Evolutionary conservation across 2,113 vertebrate species (phyloP), one percentile per base, ranked within the genome.

Genomic region (Reinhardtius hippoglossoides): DNA sequence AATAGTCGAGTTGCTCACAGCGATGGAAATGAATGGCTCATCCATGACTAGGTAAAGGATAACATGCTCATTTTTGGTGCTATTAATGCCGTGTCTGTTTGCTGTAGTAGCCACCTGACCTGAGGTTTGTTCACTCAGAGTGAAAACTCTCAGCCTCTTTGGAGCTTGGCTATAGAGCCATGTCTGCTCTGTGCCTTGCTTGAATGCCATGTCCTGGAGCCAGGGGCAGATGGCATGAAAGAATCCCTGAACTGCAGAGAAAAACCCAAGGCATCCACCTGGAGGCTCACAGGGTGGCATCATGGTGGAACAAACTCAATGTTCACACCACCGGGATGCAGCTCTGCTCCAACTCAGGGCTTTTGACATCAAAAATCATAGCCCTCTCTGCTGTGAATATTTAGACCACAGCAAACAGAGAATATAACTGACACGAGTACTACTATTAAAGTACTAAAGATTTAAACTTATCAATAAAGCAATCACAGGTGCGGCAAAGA

Each of bases 221-320:
- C 75, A 71, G 76, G 84, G 82, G 55, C 93, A 94, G 92, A 94
- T 94, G 93, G 92, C 81, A 80, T 91, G 83, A 88, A 89, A 93
- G 82, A 89, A 88, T 86, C 61, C 61, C 80, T 84, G 75, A 88
- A 81, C 81, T 86, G 85, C 73, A 61, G 78, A 85, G 69, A 89
- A 82, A 87, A 92, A 84, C 83, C 85, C 57, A 75, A 88, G 84
- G 90, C 88, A 76, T 81, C 71, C 66, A 88, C 80, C 77, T 67
- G 71, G 78, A 78, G 90, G 82, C 74, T 80, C 70, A 65, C 82
- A 76, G 75, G 85, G 86, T 85, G 90, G 76, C 78, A 80, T 66
- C 52, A 58, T 82, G 68, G 85, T 89, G 80, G 83, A 85, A 88
- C 85, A 83, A 92, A 92, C 73, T 84, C 78, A 68, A 76, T 83